Evolutionary conservation across 2,888 invertebrate genomes (phyloP).

Genomic region (Brachypalpus laphriformis): DNA sequence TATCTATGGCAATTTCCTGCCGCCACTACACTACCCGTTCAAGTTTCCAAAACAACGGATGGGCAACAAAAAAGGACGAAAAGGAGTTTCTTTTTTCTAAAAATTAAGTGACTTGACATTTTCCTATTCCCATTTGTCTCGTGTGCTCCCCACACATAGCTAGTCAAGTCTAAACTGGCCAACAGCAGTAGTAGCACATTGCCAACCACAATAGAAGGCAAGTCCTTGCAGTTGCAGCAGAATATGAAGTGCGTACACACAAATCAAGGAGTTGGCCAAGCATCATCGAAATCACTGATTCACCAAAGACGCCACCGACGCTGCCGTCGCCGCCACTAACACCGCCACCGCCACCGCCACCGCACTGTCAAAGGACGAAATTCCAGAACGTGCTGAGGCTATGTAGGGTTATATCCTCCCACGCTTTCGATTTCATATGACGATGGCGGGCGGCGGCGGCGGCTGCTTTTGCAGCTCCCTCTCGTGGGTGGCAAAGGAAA

Average conservation of each 20-base stretch:
- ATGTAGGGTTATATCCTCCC: constrained; percentile 32
- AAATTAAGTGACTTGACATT: constrained; percentile 70
- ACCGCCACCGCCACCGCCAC: not conserved
- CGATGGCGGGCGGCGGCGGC: constrained; percentile 2
- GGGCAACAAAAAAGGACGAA: not conserved
- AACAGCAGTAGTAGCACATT: constrained; percentile 36
- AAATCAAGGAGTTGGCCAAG: constrained; percentile 58
- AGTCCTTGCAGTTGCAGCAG: constrained; percentile 19
- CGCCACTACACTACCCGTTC: not conserved
- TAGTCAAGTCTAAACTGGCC: not conserved
- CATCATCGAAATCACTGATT: constrained; percentile 46
- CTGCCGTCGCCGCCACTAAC: not conserved
- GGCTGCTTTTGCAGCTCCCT: not conserved
- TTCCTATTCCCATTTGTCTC: constrained; percentile 66
- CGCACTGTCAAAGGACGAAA: constrained; percentile 28
- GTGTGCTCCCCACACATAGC: constrained; percentile 32
- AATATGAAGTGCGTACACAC: constrained; percentile 47
- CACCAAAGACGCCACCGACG: constrained; percentile 42
- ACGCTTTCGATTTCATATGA: constrained; percentile 58
- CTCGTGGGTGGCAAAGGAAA: constrained; percentile 30
- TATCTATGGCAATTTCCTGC: constrained; percentile 54
- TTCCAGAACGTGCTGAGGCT: not conserved
- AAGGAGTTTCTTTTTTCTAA: constrained; percentile 13
- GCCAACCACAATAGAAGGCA: constrained; percentile 34
- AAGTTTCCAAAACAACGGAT: constrained; percentile 31